Base-by-base conservation (phyloP, 1,140 invertebrate species). In the Agrilus planipennis region DNA sequence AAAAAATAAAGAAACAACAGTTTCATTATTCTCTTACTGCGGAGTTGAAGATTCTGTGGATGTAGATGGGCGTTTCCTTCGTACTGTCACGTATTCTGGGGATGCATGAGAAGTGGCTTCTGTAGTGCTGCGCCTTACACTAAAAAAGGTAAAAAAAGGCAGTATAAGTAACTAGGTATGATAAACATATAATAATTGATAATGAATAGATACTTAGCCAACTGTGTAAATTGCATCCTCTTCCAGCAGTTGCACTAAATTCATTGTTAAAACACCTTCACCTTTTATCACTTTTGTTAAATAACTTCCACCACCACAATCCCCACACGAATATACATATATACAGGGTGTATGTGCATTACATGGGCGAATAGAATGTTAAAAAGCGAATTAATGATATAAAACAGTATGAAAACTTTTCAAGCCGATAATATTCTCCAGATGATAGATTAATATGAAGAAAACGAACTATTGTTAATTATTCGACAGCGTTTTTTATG, bases 41-140 rank as follows among this genome's bases (percentile, higher is more conserved):
- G 50, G 53, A 21, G 54, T 49, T 19, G 59, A 57, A n/a, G 61
- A 56, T 44, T 54, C 58, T 35, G 57, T 58, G 41, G 37, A 51
- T 3, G 28, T 6, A 15, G 49, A 45, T 0, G 41, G 41, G 14
- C 39, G 38, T 15, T 34, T 32, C 4, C 47, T 25, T 35, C 32
- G 34, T n/a, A 49, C 10, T 21, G 39, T 43, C 7, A 49, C 32
- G 25, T 49, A 46, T 22, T 44, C 38, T 4, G 44, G 41, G 1
- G 17, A n/a, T 37, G 4, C 6, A 3, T 4, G 20, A 12, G 27
- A 12, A 17, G 23, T 3, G 6, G 5, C 9, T 25, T 19, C 12
- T 36, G 11, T 6, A 7, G 17, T 38, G 7, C 3, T 27, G n/a
- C 5, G 20, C n/a, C 4, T 9, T 6, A 11, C 5, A 12, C 14